phyloP scores from a whole-genome alignment of 2,113 vertebrate species.

The Siphamia tubifer region DNA sequence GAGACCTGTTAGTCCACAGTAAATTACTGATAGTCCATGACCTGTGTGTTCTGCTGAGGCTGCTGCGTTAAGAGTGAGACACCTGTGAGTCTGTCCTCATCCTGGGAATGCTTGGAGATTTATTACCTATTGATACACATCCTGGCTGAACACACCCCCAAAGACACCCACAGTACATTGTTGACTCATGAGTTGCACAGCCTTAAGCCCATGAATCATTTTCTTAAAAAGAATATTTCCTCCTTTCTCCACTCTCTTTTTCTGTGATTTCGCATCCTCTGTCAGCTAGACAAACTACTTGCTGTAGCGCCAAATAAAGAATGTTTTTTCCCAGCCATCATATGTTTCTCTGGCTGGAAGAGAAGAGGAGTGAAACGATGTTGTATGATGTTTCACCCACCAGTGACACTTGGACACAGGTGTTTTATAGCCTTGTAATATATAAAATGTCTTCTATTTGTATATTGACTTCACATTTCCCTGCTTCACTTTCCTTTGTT shows the following conservation, averaged over 20 bases:
- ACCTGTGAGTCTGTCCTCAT: slow-evolving; percentile 65
- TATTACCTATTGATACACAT: slow-evolving; percentile 78
- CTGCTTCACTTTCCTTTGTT: not conserved
- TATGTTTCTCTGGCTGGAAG: slow-evolving; percentile 37
- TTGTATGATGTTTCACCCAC: slow-evolving; percentile 32
- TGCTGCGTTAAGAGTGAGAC: slow-evolving; percentile 60
- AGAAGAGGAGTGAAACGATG: slow-evolving; percentile 50
- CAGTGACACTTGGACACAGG: not conserved
- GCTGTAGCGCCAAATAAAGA: slow-evolving; percentile 68
- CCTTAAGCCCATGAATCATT: slow-evolving; percentile 74
- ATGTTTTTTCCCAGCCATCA: slow-evolving; percentile 53
- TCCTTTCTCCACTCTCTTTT: slow-evolving; percentile 45
- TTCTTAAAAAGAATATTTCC: slow-evolving; percentile 66
- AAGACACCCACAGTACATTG: slow-evolving; percentile 76
- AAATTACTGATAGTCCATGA: slow-evolving; percentile 26
- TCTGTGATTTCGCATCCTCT: slow-evolving; percentile 71
- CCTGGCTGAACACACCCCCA: slow-evolving; percentile 61
- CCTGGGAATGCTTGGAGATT: slow-evolving; percentile 70
- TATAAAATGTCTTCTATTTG: not conserved
- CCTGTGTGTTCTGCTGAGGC: slow-evolving; percentile 58
- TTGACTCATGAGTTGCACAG: slow-evolving; percentile 77
- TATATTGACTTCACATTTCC: not conserved
- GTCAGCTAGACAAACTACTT: slow-evolving; percentile 74
- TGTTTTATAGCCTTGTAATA: not conserved
- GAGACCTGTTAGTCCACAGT: slow-evolving; percentile 14